phyloP scores from a whole-genome alignment of 2,888 invertebrate species.

The Scaptomyza tumidula region DNA sequence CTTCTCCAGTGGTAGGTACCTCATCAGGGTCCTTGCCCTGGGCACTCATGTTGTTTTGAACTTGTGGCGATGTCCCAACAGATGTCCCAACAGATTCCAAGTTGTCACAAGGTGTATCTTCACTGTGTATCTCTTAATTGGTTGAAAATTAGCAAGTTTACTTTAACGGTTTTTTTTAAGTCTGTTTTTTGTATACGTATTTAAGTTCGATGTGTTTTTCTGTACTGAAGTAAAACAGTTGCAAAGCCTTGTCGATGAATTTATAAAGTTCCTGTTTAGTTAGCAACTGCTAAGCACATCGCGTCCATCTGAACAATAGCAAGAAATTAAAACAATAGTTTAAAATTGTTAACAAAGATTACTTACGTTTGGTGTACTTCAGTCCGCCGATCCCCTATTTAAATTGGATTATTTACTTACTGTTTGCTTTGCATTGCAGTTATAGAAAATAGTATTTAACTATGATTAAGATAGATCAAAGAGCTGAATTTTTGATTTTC shows the following conservation, averaged over 20 bases:
- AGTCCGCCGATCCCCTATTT: too few relatives aligned
- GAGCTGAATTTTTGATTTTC: not conserved
- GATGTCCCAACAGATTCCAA: too few relatives aligned
- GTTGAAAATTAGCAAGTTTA: conserved; percentile 27
- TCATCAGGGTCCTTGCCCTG: conserved; percentile 24
- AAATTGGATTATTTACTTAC: not conserved
- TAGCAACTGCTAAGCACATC: not conserved
- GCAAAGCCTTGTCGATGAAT: conserved; percentile 36
- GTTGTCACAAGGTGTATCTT: conserved; percentile 9
- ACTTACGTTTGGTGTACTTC: not conserved
- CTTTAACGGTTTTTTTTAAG: not conserved
- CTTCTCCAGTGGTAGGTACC: conserved; percentile 3
- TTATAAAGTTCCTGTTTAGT: conserved; percentile 4
- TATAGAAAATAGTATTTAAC: not conserved
- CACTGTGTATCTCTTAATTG: conserved; percentile 12
- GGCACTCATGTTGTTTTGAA: conserved; percentile 24
- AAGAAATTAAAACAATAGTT: not conserved
- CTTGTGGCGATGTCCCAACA: conserved; percentile 3
- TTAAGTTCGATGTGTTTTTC: conserved; percentile 16
- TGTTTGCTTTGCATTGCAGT: not conserved
- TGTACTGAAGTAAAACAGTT: conserved; percentile 2
- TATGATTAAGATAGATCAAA: too few relatives aligned
- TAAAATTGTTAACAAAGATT: not conserved
- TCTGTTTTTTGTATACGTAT: conserved; percentile 15
- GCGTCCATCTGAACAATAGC: not conserved